These are phyloP conservation scores for Mesocricetus auratus DNA, from an alignment of 2,113 vertebrate species.

Conservation along the genomic window DNA sequence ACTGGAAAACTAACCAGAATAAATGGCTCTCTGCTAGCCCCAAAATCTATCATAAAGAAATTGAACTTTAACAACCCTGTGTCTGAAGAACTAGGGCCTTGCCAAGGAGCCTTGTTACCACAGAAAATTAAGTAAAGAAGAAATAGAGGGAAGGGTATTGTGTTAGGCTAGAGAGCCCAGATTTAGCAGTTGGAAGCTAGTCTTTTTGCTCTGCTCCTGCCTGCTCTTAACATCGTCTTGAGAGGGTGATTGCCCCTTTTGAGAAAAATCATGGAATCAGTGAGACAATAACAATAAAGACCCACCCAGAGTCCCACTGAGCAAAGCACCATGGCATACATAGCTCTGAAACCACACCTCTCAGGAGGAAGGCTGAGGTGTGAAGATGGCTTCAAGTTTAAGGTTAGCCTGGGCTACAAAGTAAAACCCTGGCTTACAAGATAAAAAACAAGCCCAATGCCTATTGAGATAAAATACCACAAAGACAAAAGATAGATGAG, in stretches of 20 bases:
- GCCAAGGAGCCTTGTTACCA: neutral
- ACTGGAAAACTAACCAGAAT: neutral
- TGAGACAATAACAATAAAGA: neutral
- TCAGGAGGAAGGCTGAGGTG: neutral
- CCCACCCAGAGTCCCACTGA: neutral
- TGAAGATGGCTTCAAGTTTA: neutral
- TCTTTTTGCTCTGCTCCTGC: neutral
- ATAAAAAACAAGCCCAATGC: neutral
- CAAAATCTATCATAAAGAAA: neutral
- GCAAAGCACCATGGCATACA: neutral
- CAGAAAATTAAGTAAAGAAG: neutral
- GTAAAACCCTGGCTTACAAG: neutral
- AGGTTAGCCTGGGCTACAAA: neutral
- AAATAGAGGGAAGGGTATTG: accelerated
- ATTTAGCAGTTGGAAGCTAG: neutral
- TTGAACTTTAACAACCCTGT: neutral
- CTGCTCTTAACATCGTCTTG: neutral
- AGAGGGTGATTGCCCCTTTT: neutral
- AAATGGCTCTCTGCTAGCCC: neutral
- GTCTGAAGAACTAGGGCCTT: neutral
- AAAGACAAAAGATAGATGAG: neutral
- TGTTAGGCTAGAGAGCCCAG: neutral
- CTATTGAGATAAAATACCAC: neutral
- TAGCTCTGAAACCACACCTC: neutral
- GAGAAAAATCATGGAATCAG: neutral